Percentiles rank a stretch among this genome's conserved stretches.
These are phyloP conservation scores for Phocoena sinus DNA, from an alignment of 2,113 vertebrate genomes.

Conservation along the genomic window DNA sequence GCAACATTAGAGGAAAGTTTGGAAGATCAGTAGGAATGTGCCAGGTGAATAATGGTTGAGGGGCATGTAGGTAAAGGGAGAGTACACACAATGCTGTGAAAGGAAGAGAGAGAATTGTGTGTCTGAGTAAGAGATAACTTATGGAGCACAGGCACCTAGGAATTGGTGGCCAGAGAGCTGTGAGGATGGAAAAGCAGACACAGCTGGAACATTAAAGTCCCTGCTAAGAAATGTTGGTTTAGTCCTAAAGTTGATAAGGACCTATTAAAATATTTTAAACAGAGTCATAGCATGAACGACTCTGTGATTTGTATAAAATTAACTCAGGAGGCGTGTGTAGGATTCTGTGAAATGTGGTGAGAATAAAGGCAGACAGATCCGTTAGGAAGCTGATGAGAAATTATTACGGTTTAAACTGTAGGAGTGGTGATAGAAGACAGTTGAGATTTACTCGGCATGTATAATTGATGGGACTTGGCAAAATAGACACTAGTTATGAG, in stretches of 20 bases:
- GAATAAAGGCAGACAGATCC: not conserved
- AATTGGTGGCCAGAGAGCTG: not conserved
- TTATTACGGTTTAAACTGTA: not conserved
- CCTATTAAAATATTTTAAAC: not conserved
- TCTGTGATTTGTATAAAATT: not conserved
- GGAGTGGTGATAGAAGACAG: not conserved
- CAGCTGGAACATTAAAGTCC: not conserved
- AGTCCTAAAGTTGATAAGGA: not conserved
- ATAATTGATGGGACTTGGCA: not conserved
- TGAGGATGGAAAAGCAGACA: not conserved
- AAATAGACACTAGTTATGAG: not conserved
- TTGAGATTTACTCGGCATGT: constrained; percentile 7
- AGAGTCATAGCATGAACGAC: not conserved
- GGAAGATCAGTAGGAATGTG: not conserved
- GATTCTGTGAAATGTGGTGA: not conserved
- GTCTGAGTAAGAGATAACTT: not conserved
- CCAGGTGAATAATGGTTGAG: not conserved
- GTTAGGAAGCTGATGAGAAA: not conserved
- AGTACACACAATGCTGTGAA: not conserved
- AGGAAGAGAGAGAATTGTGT: not conserved
- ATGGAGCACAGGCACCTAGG: not conserved
- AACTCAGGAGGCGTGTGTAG: not conserved
- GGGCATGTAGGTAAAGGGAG: not conserved
- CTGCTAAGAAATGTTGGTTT: not conserved
- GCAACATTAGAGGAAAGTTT: not conserved